phyloP scores from a whole-genome alignment of 2,888 invertebrate genomes.

The Hypolimnas misippus region DNA sequence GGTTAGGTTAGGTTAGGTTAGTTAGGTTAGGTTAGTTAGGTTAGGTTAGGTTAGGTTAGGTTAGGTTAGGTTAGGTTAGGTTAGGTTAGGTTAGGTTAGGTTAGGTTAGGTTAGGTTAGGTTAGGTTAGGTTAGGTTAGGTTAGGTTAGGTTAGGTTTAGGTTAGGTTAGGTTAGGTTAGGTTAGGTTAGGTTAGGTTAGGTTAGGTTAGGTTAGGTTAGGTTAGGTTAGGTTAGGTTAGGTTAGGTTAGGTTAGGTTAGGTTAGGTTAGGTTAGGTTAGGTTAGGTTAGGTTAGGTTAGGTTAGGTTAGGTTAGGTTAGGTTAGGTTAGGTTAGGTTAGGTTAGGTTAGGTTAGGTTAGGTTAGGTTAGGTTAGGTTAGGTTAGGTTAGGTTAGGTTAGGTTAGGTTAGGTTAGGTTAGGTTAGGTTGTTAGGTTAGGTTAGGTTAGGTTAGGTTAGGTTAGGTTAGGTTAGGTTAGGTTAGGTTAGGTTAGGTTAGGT shows the following conservation, averaged over 20 bases:
- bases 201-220: conserved; percentile 43
- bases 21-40: conserved; percentile 40
- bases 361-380: conserved; percentile 12
- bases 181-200: conserved; percentile 33
- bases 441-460: conserved; percentile 19
- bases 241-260: conserved; percentile 42
- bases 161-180: no score
- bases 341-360: conserved; percentile 7
- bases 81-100: conserved; percentile 47
- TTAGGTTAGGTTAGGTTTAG: conserved; percentile 46
- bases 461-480: conserved; percentile 16
- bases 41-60: conserved; percentile 41
- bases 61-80: conserved; percentile 46
- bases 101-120: conserved; percentile 45
- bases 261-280: conserved; percentile 42
- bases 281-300: conserved; percentile 38
- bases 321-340: conserved; percentile 11
- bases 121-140: conserved; percentile 46
- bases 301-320: conserved; percentile 19
- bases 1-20: conserved; percentile 43
- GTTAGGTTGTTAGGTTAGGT: conserved; percentile 20
- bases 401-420: conserved; percentile 6
- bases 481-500: conserved; percentile 15
- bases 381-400: conserved; percentile 10
- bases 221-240: conserved; percentile 50